A percentile compares a stretch with the other conserved stretches of the same genome.
Evolutionary conservation across 2,797 vertebrate genomes (phyloP).

Genomic region (Pseudomugil tenellus): DNA sequence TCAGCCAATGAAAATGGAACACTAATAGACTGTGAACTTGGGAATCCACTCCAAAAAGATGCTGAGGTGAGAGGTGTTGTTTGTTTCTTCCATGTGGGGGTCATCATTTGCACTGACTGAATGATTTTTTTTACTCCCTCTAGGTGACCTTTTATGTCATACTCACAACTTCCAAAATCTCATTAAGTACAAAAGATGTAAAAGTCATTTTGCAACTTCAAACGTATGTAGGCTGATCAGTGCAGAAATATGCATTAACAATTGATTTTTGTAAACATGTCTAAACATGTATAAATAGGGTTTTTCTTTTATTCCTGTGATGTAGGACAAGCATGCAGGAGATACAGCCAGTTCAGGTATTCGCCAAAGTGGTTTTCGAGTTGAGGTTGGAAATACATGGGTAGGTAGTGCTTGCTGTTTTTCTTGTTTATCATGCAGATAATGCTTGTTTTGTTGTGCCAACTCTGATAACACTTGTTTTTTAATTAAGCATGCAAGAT

Average conservation of each 20-base stretch:
- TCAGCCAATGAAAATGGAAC: conserved; percentile 87
- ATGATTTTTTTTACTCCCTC: conserved; percentile 23
- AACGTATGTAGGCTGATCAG: conserved; percentile 82
- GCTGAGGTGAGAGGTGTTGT: conserved; percentile 81
- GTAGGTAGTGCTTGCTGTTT: conserved; percentile 74
- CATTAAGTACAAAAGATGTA: conserved; percentile 85
- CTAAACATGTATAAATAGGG: not conserved
- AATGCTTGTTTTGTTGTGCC: not conserved
- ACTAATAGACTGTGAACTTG: conserved; percentile 87
- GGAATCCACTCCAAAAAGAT: conserved; percentile 91
- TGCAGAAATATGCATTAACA: too few species aligned
- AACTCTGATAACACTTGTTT: not conserved
- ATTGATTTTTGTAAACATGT: not conserved
- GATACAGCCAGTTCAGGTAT: conserved; percentile 83
- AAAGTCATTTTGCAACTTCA: conserved; percentile 86
- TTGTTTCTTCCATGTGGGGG: not conserved
- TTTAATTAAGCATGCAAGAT: not conserved
- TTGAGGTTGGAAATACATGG: conserved; percentile 88
- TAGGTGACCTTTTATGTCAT: conserved; percentile 90
- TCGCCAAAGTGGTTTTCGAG: conserved; percentile 90
- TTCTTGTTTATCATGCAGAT: not conserved
- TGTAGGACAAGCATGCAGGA: conserved; percentile 90
- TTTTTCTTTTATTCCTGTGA: conserved; percentile 16
- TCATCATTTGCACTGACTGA: not conserved
- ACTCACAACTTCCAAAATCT: conserved; percentile 86